These are phyloP conservation scores for Strigamia transsilvanica DNA, from an alignment of 2,888 invertebrate species.

Conservation along the genomic window DNA sequence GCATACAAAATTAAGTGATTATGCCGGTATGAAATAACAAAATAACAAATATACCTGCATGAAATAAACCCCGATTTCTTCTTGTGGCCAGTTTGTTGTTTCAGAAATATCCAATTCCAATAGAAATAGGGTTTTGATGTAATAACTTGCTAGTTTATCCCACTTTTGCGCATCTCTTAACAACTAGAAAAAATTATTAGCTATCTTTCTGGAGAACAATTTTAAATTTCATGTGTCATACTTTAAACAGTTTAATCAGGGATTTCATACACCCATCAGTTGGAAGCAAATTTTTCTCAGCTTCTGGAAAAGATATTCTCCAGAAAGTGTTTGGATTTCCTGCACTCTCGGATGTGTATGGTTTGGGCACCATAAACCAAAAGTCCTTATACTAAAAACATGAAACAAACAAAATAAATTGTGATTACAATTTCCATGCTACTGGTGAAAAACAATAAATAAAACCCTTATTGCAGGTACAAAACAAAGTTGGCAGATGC, in stretches of 20 bases:
- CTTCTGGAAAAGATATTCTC: slow-evolving; percentile 12
- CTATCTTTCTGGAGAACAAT: neutral
- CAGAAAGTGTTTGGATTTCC: neutral
- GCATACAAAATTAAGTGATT: neutral
- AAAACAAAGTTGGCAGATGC: no score
- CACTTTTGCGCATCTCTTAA: slow-evolving; percentile 57
- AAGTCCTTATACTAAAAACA: neutral
- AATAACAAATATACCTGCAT: neutral
- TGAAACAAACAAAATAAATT: neutral
- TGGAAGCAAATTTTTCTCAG: slow-evolving; percentile 13
- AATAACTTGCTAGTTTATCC: slow-evolving; percentile 57
- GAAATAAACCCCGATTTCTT: neutral
- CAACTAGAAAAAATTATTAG: slow-evolving; percentile 53
- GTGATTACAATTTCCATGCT: neutral
- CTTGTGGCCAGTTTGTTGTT: neutral
- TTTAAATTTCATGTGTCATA: neutral
- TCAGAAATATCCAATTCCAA: slow-evolving; percentile 54
- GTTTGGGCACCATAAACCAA: slow-evolving; percentile 18
- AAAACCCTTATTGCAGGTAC: no score
- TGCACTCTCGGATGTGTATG: neutral
- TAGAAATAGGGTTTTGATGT: slow-evolving; percentile 57
- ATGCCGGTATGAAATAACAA: neutral
- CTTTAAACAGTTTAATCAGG: neutral
- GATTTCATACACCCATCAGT: neutral
- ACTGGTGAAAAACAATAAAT: no score